Percentiles rank a stretch among this genome's conserved stretches.
These are phyloP conservation scores for Euwallacea fornicatus DNA, from an alignment of 1,140 invertebrate genomes.

Conservation along the genomic window DNA sequence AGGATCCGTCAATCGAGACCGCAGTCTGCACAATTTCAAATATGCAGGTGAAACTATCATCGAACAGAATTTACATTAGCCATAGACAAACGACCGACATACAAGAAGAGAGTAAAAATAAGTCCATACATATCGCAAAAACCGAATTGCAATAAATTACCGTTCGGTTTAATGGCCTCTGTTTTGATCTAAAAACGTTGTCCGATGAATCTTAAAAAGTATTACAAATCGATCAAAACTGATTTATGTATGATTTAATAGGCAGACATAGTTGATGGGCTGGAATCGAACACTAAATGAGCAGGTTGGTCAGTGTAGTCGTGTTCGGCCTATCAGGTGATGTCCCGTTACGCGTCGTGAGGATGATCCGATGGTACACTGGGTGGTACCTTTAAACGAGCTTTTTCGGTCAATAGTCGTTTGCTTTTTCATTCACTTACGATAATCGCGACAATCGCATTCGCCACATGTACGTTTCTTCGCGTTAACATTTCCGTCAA, in stretches of 20 bases:
- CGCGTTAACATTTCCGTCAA: too few species aligned
- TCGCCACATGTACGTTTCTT: too few species aligned
- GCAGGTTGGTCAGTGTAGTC: conserved; percentile 12
- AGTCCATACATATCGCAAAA: background rate
- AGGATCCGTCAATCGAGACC: too few species aligned
- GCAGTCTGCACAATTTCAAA: too few species aligned
- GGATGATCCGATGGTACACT: background rate
- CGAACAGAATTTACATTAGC: background rate
- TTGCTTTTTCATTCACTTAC: too few species aligned
- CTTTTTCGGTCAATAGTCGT: background rate
- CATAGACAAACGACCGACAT: conserved; percentile 5
- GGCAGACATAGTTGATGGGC: conserved; percentile 24
- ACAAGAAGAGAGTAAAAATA: conserved; percentile 1
- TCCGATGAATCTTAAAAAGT: conserved; percentile 25
- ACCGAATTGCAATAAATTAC: conserved; percentile 21
- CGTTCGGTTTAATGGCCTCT: conserved; percentile 10
- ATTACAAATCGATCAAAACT: conserved; percentile 33
- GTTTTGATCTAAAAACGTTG: conserved; percentile 20
- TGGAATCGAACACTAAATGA: conserved; percentile 17
- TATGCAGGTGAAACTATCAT: too few species aligned
- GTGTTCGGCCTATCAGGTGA: conserved; percentile 11
- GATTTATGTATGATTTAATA: conserved; percentile 35
- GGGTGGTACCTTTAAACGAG: background rate
- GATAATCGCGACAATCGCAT: too few species aligned
- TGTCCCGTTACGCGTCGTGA: conserved; percentile 15